phyloP scores from a whole-genome alignment of 2,797 vertebrate species.

The Notolabrus celidotus region DNA sequence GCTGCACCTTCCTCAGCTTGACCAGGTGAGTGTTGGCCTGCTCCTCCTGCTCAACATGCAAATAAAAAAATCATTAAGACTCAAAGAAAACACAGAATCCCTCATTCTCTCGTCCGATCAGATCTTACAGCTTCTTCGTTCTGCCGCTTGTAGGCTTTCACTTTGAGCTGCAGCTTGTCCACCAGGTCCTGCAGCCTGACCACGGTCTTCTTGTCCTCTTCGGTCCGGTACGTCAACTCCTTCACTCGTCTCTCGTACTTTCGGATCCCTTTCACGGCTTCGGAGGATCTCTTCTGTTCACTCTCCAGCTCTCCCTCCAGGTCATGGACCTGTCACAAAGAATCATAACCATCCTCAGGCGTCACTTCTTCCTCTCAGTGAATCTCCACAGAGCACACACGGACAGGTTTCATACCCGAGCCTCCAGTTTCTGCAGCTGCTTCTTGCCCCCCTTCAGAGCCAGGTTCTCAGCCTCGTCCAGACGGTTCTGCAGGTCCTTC shows the following conservation, averaged over 20 bases:
- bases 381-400: background rate
- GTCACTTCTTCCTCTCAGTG: rapidly evolving
- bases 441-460: slow-evolving; percentile 72
- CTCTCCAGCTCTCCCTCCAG: slow-evolving; percentile 85
- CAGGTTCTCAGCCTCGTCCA: slow-evolving; percentile 67
- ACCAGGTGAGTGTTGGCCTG: slow-evolving; percentile 50
- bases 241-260: slow-evolving; percentile 63
- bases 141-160: slow-evolving; percentile 90
- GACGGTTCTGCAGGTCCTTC: slow-evolving; percentile 66
- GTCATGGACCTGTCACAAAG: slow-evolving; percentile 79
- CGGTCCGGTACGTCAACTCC: slow-evolving; percentile 73
- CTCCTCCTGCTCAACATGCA: slow-evolving; percentile 61
- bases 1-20: slow-evolving; percentile 66
- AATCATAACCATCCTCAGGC: background rate
- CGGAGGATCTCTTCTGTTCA: slow-evolving; percentile 83
- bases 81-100: background rate
- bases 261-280: slow-evolving; percentile 67
- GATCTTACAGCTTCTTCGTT: slow-evolving; percentile 88
- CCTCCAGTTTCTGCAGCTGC: slow-evolving; percentile 70
- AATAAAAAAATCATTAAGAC: background rate
- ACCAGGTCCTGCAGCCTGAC: slow-evolving; percentile 89
- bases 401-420: slow-evolving; percentile 35
- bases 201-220: slow-evolving; percentile 90
- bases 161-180: slow-evolving; percentile 89
- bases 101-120: background rate